Evolutionary conservation across 2,888 invertebrate species (phyloP), one percentile per base, ranked within the genome.

Genomic region (Cheilosia vernalis): DNA sequence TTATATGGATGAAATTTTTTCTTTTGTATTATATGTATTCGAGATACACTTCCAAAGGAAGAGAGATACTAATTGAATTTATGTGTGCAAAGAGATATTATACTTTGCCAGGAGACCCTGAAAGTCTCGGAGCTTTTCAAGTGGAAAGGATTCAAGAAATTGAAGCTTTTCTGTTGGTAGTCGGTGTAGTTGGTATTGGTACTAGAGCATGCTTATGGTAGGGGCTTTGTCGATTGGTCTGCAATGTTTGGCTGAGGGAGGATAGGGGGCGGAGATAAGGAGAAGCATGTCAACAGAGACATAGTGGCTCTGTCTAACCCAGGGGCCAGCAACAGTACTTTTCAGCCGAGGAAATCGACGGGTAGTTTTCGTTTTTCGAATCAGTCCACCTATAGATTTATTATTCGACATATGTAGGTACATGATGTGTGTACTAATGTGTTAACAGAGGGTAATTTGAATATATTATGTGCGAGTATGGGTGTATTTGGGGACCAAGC

Each of bases 1-100:
- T 56, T 66, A 40, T 53, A 44, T 63, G 37, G 60, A 63, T 70
- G 30, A 15, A 70, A 47, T 19, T 61, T 69, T n/a, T 72, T 33
- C 42, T 51, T 47, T 42, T 51, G 15, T 44, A 13, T 30, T 42
- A 66, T 24, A 19, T 60, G 73, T 60, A 73, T 70, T 70, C 53
- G 66, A 78, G 82, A 78, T 83, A 72, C 66, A 61, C 82, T 72
- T 56, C 78, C 55, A 78, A 78, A 83, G 78, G 66, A 83, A 67
- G 72, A 78, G 78, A 78, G 49, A 78, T 72, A 78, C 78, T 78
- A 78, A 83, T 83, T 83, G 78, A 78, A 78, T 78, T 72, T 66
- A 70, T 67, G 60, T 51, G 47, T 49, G 21, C 47, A 70, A 78
- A 78, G 56, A 78, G 72, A 66, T 56, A 67, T 67, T 60, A 47